A percentile compares a stretch with the other conserved stretches of the same genome.
Evolutionary conservation across 1,140 invertebrate genomes (phyloP).

Genomic region (Pseudomyrmex flavicornis): DNA sequence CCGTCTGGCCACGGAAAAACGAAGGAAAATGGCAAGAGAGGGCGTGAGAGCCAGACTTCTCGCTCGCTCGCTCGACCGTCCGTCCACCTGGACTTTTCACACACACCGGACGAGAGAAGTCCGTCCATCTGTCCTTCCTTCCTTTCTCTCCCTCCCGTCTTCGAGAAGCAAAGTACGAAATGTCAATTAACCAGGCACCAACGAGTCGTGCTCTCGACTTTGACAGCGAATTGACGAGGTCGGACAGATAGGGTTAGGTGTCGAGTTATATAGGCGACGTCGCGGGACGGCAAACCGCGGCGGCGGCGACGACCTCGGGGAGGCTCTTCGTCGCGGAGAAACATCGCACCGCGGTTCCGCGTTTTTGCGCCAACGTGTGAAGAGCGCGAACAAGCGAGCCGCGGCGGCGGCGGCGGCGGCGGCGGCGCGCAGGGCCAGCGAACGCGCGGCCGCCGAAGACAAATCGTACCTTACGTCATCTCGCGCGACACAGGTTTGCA

Average conservation of each 20-base stretch:
- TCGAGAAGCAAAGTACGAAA: no score
- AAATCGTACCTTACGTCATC: constrained; percentile 73
- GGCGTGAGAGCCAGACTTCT: constrained; percentile 7
- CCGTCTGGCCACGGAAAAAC: not conserved
- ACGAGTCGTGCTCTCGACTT: not conserved
- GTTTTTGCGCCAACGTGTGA: not conserved
- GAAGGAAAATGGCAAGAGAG: constrained; percentile 4
- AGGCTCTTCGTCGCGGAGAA: not conserved
- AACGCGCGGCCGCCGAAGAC: not conserved
- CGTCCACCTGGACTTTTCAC: not conserved
- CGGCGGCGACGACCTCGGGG: constrained; percentile 11
- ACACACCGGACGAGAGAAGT: no score
- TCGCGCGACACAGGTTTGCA: constrained; percentile 72
- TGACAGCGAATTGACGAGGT: constrained; percentile 37
- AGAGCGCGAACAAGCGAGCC: no score
- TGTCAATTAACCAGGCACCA: no score
- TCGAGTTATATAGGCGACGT: not conserved
- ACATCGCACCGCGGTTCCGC: no score
- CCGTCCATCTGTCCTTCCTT: no score
- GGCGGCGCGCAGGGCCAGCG: not conserved
- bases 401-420: not conserved
- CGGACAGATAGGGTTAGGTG: constrained; percentile 49
- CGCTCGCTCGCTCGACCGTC: no score
- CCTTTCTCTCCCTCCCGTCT: not conserved
- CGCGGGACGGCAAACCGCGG: constrained; percentile 11